Base-by-base conservation (phyloP, 2,797 vertebrate species). In the Toxotes lorentzi region DNA sequence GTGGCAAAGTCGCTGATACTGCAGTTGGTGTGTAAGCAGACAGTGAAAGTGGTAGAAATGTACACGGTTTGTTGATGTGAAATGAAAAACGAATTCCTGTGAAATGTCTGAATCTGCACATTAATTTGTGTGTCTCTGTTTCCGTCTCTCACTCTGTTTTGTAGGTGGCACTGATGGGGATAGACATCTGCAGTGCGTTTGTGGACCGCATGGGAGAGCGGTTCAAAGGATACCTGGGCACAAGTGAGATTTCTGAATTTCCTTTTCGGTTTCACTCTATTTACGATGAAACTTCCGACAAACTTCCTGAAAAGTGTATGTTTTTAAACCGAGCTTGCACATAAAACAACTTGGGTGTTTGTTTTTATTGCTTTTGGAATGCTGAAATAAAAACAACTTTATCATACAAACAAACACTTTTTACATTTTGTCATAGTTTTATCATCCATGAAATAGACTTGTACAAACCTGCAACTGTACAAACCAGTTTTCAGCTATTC, bases 131-230 rank as follows among this genome's bases (percentile, higher is more conserved):
- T 67, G 30, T n/a, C 9, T 58, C 30, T 81, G 21, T 50, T 35
- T 85, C 59, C 77, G 11, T 84, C 53, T 84, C 53, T 77, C 8
- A 4, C 27, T 64, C 19, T 84, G 30, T 76, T 88, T 87, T 87
- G 13, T 90, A 99, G 98, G 97, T 99, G 84, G 95, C 96, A 0
- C 89, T 99, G 76, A 85, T 99, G 94, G 98, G 97, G 84, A 95
- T 99, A 77, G 97, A 99, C 89, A 96, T 99, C 90, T 94, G 97
- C 73, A 94, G 95, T 87, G 97, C 97, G 21, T 97, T 99, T 88
- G 95, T 97, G 30, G 91, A 96, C 81, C 97, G 97, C 86, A 13
- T 99, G 40, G 95, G 94, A 64, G 97, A 97, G 80, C 96, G 96
- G 70, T 99, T 99, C 93, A 98, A 94, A 94, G 95, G 96, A 83